Base-by-base conservation (phyloP, 2,113 vertebrate species). In the Acanthisitta chloris region DNA sequence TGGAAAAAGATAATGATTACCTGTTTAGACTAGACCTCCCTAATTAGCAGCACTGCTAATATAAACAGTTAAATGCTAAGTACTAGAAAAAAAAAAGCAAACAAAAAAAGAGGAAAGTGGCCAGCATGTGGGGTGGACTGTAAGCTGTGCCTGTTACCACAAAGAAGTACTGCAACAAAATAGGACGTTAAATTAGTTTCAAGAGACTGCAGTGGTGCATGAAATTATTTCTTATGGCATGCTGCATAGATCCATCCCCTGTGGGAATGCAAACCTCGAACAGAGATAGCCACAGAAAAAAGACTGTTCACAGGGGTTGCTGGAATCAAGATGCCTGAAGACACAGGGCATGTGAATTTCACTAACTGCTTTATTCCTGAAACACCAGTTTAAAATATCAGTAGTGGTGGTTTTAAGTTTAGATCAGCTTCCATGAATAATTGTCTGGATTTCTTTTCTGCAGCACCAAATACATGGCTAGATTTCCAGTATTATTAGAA, bases 161-260 rank as follows among this genome's bases (percentile, higher is more conserved):
- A 93, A 89, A 95, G 92, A 64, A 95, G 61, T 74, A 83, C 96
- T 88, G 96, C 88, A 94, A 97, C 95, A 97, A 97, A 98, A 98
- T 90, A 89, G 97, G 95, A 96, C 90, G 84, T 96, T 98, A 98
- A 98, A 98, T 98, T 98, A 97, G 98, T 98, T 98, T 98, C 96
- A 96, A 98, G 98, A 97, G 97, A 97, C 97, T 96, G 98, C 98
- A 98, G 97, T 96, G 97, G 98, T 98, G 98, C 98, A 98, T 98
- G 98, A 98, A 98, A 99, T 98, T 97, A 99, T 98, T 98, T 98
- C 98, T 98, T 98, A 96, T 96, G 97, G 97, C 95, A 59, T 94
- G 96, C 97, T 98, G 97, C 97, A 98, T 97, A 98, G 97, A 98
- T 96, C 93, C 85, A 94, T 96, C 96, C 97, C 98, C 92, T 61